These are phyloP conservation scores for Hydropotes inermis DNA, from an alignment of 2,113 vertebrate species.

Conservation along the genomic window DNA sequence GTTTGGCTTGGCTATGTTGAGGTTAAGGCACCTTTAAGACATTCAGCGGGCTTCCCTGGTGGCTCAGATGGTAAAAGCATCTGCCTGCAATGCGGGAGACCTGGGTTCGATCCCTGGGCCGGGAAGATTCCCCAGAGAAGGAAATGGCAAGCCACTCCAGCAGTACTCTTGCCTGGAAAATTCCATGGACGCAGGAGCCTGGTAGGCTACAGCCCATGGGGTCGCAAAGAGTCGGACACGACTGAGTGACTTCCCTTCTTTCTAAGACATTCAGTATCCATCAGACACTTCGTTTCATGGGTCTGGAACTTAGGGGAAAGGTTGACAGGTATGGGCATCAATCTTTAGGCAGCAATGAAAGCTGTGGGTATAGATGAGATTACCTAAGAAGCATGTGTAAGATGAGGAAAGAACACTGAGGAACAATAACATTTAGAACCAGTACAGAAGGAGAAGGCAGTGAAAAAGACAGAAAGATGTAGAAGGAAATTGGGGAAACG, in stretches of 20 bases:
- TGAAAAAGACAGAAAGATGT: background rate
- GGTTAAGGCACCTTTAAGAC: background rate
- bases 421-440: background rate
- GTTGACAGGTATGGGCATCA: background rate
- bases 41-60: background rate
- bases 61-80: too few relatives aligned
- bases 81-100: too few relatives aligned
- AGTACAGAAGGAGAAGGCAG: background rate
- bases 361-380: background rate
- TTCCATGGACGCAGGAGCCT: too few relatives aligned
- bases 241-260: too few relatives aligned
- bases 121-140: too few relatives aligned
- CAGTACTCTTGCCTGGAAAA: too few relatives aligned
- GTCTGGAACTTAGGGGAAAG: background rate
- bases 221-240: too few relatives aligned
- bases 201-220: too few relatives aligned
- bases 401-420: background rate
- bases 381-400: background rate
- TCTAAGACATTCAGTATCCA: background rate
- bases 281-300: background rate
- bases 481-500: background rate
- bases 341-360: background rate
- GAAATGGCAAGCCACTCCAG: too few relatives aligned
- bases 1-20: background rate
- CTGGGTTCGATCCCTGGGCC: too few relatives aligned